Percentiles rank a stretch among this genome's conserved stretches.
Conservation (phyloP, 2,888 invertebrate species). For the Dicycla oo region DNA sequence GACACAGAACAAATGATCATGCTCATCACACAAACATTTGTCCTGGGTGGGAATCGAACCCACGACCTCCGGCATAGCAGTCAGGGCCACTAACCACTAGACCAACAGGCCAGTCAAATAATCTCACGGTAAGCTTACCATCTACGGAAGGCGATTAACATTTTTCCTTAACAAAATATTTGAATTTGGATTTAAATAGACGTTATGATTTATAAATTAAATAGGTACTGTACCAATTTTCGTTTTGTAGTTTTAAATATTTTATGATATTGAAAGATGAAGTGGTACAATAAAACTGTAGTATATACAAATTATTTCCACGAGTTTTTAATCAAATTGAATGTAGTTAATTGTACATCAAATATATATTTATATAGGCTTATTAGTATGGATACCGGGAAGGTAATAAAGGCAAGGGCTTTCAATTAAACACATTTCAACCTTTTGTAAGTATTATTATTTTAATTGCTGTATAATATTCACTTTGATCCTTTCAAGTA, state of each 20-base stretch:
- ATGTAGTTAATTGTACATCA: conserved; percentile 11
- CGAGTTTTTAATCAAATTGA: background rate
- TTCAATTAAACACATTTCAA: conserved; percentile 42
- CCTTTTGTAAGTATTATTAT: conserved; percentile 40
- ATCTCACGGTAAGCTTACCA: no score
- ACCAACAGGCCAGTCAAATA: no score
- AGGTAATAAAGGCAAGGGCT: conserved; percentile 32
- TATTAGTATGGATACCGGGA: background rate
- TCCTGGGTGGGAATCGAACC: no score
- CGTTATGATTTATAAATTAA: background rate
- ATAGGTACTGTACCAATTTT: background rate
- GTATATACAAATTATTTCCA: background rate
- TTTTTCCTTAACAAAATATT: background rate
- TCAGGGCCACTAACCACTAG: no score
- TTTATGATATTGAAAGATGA: background rate
- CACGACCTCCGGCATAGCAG: no score
- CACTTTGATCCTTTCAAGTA: conserved; percentile 15
- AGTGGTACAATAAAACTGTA: background rate
- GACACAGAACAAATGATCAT: no score
- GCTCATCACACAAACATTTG: no score
- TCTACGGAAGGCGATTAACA: background rate
- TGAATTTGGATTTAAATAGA: background rate
- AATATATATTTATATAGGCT: conserved; percentile 1
- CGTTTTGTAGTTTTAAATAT: background rate
- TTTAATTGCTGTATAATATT: conserved; percentile 3